phyloP scores from a whole-genome alignment of 2,888 invertebrate genomes.

The Gibbula magus region DNA sequence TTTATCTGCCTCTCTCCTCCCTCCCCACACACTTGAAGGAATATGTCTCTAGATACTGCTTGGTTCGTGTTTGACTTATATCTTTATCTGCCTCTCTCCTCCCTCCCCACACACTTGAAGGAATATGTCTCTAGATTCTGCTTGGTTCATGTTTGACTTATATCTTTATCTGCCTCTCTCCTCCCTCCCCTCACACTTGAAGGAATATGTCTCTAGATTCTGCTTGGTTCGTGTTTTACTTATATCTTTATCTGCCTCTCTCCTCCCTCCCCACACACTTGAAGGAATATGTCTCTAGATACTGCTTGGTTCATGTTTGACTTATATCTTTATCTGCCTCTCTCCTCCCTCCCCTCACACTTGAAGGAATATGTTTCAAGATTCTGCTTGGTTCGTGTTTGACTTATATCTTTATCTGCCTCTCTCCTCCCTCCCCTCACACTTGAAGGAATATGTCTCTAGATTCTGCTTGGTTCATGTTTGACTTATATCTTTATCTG shows the following conservation, averaged over 20 bases:
- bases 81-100: neutral
- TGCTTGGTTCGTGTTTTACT: neutral
- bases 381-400: neutral
- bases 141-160: neutral
- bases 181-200: no score
- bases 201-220: no score
- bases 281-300: neutral
- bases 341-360: no score
- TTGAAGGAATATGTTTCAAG: no score
- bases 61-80: neutral
- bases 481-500: neutral
- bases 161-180: neutral
- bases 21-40: no score
- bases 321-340: neutral
- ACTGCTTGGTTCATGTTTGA: neutral
- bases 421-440: neutral
- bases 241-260: neutral
- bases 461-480: neutral
- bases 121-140: neutral
- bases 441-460: neutral
- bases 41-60: no score
- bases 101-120: neutral
- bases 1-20: neutral
- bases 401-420: neutral
- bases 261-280: neutral